Evolutionary conservation across 1,140 invertebrate species (phyloP), one percentile per base, ranked within the genome.

Genomic region (Drosophila athabasca): DNA sequence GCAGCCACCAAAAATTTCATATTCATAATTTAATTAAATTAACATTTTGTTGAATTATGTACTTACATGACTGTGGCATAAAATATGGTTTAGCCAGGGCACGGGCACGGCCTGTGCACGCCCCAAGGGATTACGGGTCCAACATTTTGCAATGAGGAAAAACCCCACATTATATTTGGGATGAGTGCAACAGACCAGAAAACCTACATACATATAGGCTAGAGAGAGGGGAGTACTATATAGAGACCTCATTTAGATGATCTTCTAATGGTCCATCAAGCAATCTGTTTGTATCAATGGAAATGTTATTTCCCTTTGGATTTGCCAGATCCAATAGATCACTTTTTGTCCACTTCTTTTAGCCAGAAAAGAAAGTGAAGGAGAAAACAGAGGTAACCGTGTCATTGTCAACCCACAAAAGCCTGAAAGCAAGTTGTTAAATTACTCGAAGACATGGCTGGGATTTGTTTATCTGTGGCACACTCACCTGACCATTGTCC

Each of bases 21-120:
- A 84, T 84, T 84, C 81, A 84, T 85, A 84, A 77, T 84, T 84
- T 80, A 84, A 84, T 84, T 84, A 84, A 84, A 85, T 84, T 84
- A 84, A 84, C 81, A 84, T 84, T 84, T 84, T 80, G 81, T 60
- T 85, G 81, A 85, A 85, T 74, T 84, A 75, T 75, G 71, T 66
- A 85, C 81, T 80, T 85, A 76, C 48, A 57, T 60, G 72, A 57
- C 49, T 66, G 57, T 66, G 57, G 64, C 67, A 69, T 66, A 69
- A 70, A 69, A 66, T 75, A 67, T 61, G 72, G 62, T 50, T 61
- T 76, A 73, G 57, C 24, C 57, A 68, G 35, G 53, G 58, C 52
- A 50, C 59, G 35, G 53, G 58, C 52, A 50, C 59, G 50, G 46
- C 73, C 76, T 68, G 62, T 61, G 62, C 76, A 46, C 31, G 72